phyloP scores from a whole-genome alignment of 2,888 invertebrate genomes.

The Pteria penguin region DNA sequence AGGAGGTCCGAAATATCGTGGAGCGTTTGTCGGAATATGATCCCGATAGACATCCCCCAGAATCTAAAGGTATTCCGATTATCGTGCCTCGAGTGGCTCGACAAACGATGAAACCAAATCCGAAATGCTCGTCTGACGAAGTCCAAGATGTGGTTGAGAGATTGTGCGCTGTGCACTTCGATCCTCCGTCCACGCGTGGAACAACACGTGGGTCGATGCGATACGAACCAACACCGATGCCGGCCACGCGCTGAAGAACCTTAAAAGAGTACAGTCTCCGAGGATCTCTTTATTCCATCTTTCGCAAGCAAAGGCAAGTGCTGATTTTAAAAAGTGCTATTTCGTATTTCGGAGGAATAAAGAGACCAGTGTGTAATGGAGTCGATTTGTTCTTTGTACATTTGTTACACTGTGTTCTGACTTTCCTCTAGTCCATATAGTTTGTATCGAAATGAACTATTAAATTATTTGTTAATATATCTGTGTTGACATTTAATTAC shows the following conservation, averaged over 20 bases:
- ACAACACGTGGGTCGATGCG: background rate
- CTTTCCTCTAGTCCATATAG: too few relatives aligned
- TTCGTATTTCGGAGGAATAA: too few relatives aligned
- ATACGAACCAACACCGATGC: background rate
- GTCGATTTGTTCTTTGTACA: too few relatives aligned
- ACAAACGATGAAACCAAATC: conserved; percentile 56
- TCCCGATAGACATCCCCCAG: conserved; percentile 51
- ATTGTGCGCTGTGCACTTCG: conserved; percentile 44
- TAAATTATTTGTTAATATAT: too few relatives aligned
- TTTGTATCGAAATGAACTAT: too few relatives aligned
- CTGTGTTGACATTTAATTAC: too few relatives aligned
- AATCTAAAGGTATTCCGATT: conserved; percentile 52
- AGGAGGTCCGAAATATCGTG: conserved; percentile 58
- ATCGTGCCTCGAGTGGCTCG: conserved; percentile 54
- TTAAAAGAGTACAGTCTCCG: too few relatives aligned
- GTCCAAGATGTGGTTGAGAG: conserved; percentile 66
- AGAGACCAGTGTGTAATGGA: too few relatives aligned
- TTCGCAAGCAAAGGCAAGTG: too few relatives aligned
- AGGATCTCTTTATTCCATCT: too few relatives aligned
- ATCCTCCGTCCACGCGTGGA: background rate
- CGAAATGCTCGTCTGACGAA: conserved; percentile 59
- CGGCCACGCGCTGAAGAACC: background rate
- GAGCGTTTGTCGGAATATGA: conserved; percentile 58
- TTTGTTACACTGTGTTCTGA: too few relatives aligned
- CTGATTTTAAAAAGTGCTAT: too few relatives aligned